These are phyloP conservation scores for Stenurella melanura DNA, from an alignment of 2,888 invertebrate species.

Conservation along the genomic window DNA sequence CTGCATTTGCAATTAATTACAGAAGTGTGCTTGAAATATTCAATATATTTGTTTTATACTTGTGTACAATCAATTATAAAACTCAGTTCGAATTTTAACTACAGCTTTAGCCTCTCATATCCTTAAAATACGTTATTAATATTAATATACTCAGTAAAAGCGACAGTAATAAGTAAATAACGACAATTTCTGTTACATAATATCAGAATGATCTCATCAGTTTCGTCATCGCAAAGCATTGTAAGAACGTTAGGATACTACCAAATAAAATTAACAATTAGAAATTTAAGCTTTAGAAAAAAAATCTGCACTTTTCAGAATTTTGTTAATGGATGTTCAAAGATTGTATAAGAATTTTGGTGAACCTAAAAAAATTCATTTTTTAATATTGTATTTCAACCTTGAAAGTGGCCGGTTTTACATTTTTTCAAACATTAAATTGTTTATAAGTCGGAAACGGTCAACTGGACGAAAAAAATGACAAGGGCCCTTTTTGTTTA, in stretches of 20 bases:
- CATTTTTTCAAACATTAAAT: too few relatives aligned
- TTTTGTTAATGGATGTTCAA: too few relatives aligned
- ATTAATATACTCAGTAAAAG: neutral
- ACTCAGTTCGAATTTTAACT: neutral
- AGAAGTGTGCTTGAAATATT: neutral
- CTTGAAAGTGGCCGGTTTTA: too few relatives aligned
- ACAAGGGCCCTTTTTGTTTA: too few relatives aligned
- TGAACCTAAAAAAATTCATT: too few relatives aligned
- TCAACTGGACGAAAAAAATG: too few relatives aligned
- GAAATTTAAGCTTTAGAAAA: too few relatives aligned
- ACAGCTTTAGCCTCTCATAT: neutral
- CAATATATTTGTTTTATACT: neutral
- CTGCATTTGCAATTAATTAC: too few relatives aligned
- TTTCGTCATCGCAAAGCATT: neutral
- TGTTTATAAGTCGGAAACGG: too few relatives aligned
- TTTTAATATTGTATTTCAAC: too few relatives aligned
- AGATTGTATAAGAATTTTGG: too few relatives aligned
- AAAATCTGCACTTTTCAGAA: too few relatives aligned
- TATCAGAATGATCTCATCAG: slow-evolving; percentile 7
- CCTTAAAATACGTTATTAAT: neutral
- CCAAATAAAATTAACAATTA: slow-evolving; percentile 1
- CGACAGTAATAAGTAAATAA: slow-evolving; percentile 3
- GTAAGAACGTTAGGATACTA: neutral
- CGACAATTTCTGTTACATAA: neutral
- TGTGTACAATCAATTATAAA: neutral